Base-by-base conservation (phyloP, 2,888 invertebrate genomes). In the Scaptomyza cyrtandrae region DNA sequence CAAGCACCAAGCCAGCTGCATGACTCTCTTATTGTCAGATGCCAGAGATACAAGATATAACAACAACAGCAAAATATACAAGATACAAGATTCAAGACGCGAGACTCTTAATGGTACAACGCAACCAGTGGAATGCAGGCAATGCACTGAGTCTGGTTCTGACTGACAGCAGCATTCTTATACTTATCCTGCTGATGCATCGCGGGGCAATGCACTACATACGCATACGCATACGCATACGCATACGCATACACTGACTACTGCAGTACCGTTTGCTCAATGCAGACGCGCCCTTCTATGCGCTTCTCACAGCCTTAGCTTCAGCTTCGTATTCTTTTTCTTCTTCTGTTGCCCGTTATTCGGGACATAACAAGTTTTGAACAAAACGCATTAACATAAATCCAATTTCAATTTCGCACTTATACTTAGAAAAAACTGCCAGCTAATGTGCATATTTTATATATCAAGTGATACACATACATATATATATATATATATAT, bases 361-460 rank as follows among this genome's bases (percentile, higher is more conserved):
- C 52, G 73, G 71, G 71, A 19, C 66, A 84, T 71, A 84, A 84
- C 83, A 78, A 86, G 83, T 86, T 84, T 80, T 60, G 16, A 29
- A 29, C 27, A 29, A 24, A 43, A 39, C 52, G 39, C 70, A 75
- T 87, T 75, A 75, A 70, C 84, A 86, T 88, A 88, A 84, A 84
- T 89, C 83, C 89, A 87, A 84, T 86, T 84, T 67, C 57, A 65
- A 64, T 55, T 50, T 68, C 46, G 44, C 58, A 67, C 68, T 60
- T 48, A 58, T 43, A 49, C 48, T 9, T 10, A 39, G 24, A 37
- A 43, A 43, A 43, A 35, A 43, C 11, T 29, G 50, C 16, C 16
- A 10, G 27, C 27, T 44, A 16, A 39, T 59, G 29, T 6, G 14
- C 3, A 46, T 24, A 29, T n/a, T 41, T 24, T 14, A 14, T 31